A percentile compares a stretch with the other conserved stretches of the same genome.
phyloP scores from a whole-genome alignment of 2,888 invertebrate genomes.

The Eulithis testata region DNA sequence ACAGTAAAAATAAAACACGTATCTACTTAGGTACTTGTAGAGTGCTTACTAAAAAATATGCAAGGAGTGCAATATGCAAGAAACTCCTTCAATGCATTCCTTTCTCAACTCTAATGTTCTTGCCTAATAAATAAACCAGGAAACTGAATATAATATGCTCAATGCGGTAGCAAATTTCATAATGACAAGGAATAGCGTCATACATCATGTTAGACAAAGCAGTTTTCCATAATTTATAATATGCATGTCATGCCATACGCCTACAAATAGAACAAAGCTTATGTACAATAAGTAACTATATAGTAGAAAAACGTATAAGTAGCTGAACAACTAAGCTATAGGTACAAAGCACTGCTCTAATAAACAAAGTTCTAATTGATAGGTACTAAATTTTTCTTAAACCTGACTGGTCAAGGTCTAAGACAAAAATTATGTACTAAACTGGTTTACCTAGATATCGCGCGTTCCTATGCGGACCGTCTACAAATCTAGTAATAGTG shows the following conservation, averaged over 20 bases:
- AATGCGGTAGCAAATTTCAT: constrained; percentile 47
- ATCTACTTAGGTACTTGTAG: no score
- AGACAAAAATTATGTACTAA: constrained; percentile 24
- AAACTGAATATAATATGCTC: constrained; percentile 45
- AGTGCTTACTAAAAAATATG: no score
- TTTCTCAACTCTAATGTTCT: background rate
- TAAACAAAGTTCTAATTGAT: constrained; percentile 28
- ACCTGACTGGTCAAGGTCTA: constrained; percentile 41
- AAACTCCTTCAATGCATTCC: no score
- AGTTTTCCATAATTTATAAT: constrained; percentile 37
- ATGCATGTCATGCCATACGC: constrained; percentile 39
- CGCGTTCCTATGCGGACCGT: constrained; percentile 29
- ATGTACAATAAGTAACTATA: constrained; percentile 10
- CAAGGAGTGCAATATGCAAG: no score
- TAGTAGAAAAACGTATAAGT: background rate
- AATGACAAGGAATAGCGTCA: constrained; percentile 48
- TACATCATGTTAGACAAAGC: constrained; percentile 39
- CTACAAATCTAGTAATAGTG: constrained; percentile 5
- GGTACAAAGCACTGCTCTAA: no score
- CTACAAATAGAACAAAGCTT: constrained; percentile 37
- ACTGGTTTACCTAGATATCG: constrained; percentile 42
- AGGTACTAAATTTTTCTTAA: constrained; percentile 41
- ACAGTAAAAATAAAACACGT: no score
- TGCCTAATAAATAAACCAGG: constrained; percentile 47
- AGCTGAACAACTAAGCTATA: constrained; percentile 9